These are phyloP conservation scores for Watsonalla binaria DNA, from an alignment of 2,888 invertebrate species.

Conservation along the genomic window DNA sequence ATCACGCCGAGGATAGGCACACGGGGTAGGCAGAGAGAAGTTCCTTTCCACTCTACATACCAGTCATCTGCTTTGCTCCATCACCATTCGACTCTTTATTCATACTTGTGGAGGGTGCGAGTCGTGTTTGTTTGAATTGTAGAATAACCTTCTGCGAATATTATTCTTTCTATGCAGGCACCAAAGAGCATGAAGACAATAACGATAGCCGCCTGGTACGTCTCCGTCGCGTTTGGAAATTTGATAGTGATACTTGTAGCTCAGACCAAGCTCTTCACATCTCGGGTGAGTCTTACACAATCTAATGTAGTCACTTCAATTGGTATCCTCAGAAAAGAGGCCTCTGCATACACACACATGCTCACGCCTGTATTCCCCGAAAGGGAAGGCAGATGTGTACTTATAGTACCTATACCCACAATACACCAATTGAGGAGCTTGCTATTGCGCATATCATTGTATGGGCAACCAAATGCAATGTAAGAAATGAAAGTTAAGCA, in stretches of 20 bases:
- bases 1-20: too few relatives aligned
- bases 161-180: constrained; percentile 71
- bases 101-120: too few relatives aligned
- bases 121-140: too few relatives aligned
- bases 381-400: not conserved
- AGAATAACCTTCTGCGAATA: not conserved
- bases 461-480: too few relatives aligned
- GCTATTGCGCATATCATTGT: too few relatives aligned
- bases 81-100: too few relatives aligned
- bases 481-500: too few relatives aligned
- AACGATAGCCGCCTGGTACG: constrained; percentile 90
- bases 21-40: too few relatives aligned
- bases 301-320: not conserved
- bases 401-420: not conserved
- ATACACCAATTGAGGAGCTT: too few relatives aligned
- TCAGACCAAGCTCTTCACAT: constrained; percentile 80
- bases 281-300: constrained; percentile 71
- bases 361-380: too few relatives aligned
- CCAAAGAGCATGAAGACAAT: constrained; percentile 91
- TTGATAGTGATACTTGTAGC: constrained; percentile 87
- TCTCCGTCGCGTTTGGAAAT: constrained; percentile 89
- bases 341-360: not conserved
- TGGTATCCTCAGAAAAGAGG: not conserved
- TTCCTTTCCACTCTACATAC: too few relatives aligned
- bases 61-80: too few relatives aligned